A percentile compares a stretch with the other conserved stretches of the same genome.
These are phyloP conservation scores for Exocentrus adspersus DNA, from an alignment of 2,888 invertebrate species.

Conservation along the genomic window DNA sequence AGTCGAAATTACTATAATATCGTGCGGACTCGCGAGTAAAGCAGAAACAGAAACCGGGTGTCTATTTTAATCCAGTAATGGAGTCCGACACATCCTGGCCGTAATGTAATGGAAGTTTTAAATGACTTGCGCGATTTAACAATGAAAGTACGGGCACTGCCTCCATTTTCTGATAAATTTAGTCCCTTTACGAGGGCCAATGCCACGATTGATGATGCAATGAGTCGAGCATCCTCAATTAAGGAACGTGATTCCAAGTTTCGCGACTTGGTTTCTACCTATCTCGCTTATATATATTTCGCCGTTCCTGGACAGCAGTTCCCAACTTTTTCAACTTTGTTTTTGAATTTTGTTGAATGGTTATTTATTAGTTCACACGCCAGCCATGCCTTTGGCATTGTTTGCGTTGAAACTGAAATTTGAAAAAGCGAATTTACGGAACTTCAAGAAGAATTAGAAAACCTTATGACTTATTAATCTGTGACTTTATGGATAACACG, in stretches of 20 bases:
- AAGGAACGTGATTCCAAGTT: conserved; percentile 45
- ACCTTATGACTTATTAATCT: too few relatives aligned
- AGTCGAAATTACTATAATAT: conserved; percentile 4
- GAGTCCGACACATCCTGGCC: conserved; percentile 47
- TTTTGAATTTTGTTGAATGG: too few relatives aligned
- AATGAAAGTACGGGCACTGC: conserved; percentile 32
- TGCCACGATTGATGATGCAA: conserved; percentile 44
- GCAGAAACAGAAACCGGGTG: conserved; percentile 28
- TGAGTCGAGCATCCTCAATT: conserved; percentile 47
- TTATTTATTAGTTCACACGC: too few relatives aligned
- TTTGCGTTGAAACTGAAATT: too few relatives aligned
- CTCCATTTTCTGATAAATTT: conserved; percentile 46
- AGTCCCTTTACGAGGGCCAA: conserved; percentile 40
- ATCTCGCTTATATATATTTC: conserved; percentile 38
- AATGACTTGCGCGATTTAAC: conserved; percentile 48
- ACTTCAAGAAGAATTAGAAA: too few relatives aligned
- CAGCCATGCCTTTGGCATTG: too few relatives aligned
- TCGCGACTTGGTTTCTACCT: conserved; percentile 36
- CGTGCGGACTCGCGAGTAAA: conserved; percentile 3
- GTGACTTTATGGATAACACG: too few relatives aligned
- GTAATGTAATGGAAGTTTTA: conserved; percentile 52
- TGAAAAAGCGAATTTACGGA: too few relatives aligned
- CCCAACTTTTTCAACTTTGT: neutral
- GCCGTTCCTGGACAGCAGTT: neutral
- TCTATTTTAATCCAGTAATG: conserved; percentile 52